A percentile compares a stretch with the other conserved stretches of the same genome.
Evolutionary conservation across 2,797 vertebrate genomes (phyloP).

Genomic region (Harpagifer antarcticus): DNA sequence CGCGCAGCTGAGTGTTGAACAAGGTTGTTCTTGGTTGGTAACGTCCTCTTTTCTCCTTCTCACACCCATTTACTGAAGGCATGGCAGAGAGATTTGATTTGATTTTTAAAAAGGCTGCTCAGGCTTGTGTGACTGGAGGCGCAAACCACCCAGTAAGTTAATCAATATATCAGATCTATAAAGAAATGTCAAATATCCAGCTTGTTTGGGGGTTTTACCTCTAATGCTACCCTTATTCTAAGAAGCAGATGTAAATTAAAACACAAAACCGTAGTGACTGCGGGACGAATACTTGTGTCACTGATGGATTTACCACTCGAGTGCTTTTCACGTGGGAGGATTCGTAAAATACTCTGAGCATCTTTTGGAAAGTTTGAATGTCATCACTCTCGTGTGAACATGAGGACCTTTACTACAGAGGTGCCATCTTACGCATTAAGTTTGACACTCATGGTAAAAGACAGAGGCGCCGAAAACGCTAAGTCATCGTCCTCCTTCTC

Average conservation of each 20-base stretch:
- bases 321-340: constrained; percentile 43
- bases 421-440: neutral
- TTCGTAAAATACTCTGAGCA: constrained; percentile 12
- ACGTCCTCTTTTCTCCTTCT: constrained; percentile 66
- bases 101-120: constrained; percentile 65
- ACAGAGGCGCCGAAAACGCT: too few species aligned
- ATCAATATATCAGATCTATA: neutral
- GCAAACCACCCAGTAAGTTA: neutral
- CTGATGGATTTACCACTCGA: constrained; percentile 19
- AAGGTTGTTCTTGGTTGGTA: constrained; percentile 21
- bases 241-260: neutral
- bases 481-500: too few species aligned
- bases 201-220: neutral
- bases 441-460: too few species aligned
- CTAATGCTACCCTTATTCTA: neutral
- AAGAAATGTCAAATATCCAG: neutral
- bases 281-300: neutral
- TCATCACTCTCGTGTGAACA: constrained; percentile 64
- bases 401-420: constrained; percentile 50
- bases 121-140: constrained; percentile 28
- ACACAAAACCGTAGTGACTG: neutral
- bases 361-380: constrained; percentile 62
- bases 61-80: constrained; percentile 69
- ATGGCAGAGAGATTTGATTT: constrained; percentile 72
- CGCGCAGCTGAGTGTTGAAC: constrained; percentile 38